Base-by-base conservation (phyloP, 2,888 invertebrate species). In the Sialis lutaria region DNA sequence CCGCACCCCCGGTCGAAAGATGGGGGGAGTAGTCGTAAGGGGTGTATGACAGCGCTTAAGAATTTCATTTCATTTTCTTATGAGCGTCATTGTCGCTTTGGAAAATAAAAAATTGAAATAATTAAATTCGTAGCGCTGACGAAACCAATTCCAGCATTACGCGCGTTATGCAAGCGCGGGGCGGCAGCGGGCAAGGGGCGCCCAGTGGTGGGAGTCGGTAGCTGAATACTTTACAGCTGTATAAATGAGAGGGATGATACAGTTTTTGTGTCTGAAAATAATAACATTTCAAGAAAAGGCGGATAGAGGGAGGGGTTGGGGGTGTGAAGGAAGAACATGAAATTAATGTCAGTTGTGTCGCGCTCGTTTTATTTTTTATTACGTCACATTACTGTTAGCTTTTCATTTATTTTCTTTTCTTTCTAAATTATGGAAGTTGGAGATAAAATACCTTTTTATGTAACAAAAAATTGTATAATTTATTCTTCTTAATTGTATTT, bases 21-120 rank as follows among this genome's bases (percentile, higher is more conserved):
- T 22, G 22, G 22, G 22, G 22, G 22, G 22, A 2, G 22, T 22
- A 22, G 22, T 22, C 22, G 22, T 22, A 22, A 22, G 22, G 22
- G 22, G 22, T 22, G 22, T 22, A 22, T 22, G 68, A 65, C 66
- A 67, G 63, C 65, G 61, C 61, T 60, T 59, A 67, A 67, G 69
- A 70, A 70, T 70, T 69, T 67, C 69, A 69, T 68, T 68, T 69
- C 63, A 46, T 64, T 64, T 62, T 68, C 67, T 42, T 42, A 42
- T 42, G 42, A 42, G 32, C 13, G 42, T 42, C 22, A 30, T 31
- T 22, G 22, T 31, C 31, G 42, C 30, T 10, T 10, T 31, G 32
- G 42, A 42, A 42, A 42, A 42, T 42, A 42, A 42, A 42, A 42
- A 42, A 42, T 42, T 13, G 42, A 42, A 42, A 42, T 42, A 42